Base-by-base conservation (phyloP, 2,888 invertebrate genomes). In the Rotaria socialis region DNA sequence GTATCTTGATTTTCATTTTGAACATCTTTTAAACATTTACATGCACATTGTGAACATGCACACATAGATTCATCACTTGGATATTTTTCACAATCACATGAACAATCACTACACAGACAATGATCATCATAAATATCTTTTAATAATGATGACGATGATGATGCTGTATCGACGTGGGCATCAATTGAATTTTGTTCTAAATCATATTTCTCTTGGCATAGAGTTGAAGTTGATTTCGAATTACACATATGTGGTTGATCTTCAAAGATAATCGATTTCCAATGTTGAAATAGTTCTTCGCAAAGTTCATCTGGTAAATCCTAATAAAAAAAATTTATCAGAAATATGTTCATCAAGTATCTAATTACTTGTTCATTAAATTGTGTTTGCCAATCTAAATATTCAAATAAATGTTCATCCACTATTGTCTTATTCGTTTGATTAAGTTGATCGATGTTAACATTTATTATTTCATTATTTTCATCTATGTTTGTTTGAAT, bases 391-490 rank as follows among this genome's bases (percentile, higher is more conserved):
- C 80, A 80, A 80, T 80, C 80, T 47, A 80, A 80, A 80, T 80
- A 80, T 47, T 80, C 24, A 47, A 80, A 80, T 80, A 80, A 80
- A 80, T 80, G n/a, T n/a, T 80, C 80, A 80, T 80, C 47, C 22
- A 7, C 43, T 3, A 80, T 11, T 80, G 80, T 47, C 8, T 47
- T 80, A 24, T 24, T 80, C 7, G 35, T 43, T n/a, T 8, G 47
- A 80, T 80, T 19, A 47, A 80, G 41, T 47, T 75, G 22, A 43
- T 75, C 75, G 19, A 75, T 47, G 47, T 80, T 47, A 80, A 80
- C 47, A 24, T 80, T 24, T 1, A 35, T 67, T 24, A 41, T 43
- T 10, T 80, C 80, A 24, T 43, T 47, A 8, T 1, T 47, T 47
- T 41, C 24, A 43, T 47, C 11, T 7, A 43, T 10, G 24, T 24